Percentiles rank a stretch among this genome's conserved stretches.
phyloP scores from a whole-genome alignment of 2,113 vertebrate species.

The Anguilla japonica region DNA sequence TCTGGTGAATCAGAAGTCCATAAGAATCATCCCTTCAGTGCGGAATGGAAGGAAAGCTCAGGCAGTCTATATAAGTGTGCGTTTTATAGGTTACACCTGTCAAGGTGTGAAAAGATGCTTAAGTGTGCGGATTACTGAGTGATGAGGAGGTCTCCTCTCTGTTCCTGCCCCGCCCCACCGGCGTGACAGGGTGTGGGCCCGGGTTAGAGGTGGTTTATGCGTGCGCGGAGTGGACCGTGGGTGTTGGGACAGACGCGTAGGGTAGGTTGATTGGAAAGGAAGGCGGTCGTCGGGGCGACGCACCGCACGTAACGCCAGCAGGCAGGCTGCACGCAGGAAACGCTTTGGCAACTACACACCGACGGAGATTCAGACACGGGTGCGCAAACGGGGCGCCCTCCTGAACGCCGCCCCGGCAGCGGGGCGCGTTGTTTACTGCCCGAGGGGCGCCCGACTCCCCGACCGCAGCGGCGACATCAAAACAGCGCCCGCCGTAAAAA shows the following conservation, averaged over 20 bases:
- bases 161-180: neutral
- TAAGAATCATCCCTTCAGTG: slow-evolving; percentile 3
- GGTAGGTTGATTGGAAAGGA: neutral
- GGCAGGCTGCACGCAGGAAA: neutral
- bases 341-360: neutral
- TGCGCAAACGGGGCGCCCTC: neutral
- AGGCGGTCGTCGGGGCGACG: neutral
- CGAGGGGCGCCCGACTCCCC: slow-evolving; percentile 64
- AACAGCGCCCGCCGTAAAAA: slow-evolving; percentile 72
- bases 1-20: neutral
- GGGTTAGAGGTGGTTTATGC: neutral
- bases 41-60: neutral
- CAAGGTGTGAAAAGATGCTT: neutral
- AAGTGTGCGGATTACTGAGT: neutral
- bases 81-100: neutral
- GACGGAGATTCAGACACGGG: neutral
- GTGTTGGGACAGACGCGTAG: neutral
- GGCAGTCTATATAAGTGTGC: neutral
- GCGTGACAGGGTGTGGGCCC: neutral
- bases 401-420: neutral
- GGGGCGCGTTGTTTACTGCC: slow-evolving; percentile 68
- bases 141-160: neutral
- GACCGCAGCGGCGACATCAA: slow-evolving; percentile 65
- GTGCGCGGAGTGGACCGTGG: neutral
- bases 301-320: neutral